phyloP scores from a whole-genome alignment of 2,888 invertebrate genomes.

The Atrina japonica region DNA sequence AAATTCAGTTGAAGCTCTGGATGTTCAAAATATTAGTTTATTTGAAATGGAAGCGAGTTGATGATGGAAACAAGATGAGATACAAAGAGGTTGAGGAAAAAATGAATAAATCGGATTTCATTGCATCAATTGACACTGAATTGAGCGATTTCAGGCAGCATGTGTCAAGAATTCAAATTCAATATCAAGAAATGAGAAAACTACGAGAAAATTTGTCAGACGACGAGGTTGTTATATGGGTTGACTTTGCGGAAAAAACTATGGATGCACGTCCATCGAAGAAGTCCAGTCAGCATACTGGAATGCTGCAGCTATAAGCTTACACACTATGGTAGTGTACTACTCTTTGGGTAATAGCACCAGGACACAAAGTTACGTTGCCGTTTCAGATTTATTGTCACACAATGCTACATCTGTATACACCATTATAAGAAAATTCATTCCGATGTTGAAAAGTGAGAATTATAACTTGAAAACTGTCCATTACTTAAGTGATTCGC shows the following conservation, averaged over 20 bases:
- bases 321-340: constrained; percentile 35
- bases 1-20: not conserved
- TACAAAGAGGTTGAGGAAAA: constrained; percentile 25
- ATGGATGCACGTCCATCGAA: too few species aligned
- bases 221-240: constrained; percentile 38
- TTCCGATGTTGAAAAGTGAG: constrained; percentile 24
- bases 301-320: constrained; percentile 24
- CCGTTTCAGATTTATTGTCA: constrained; percentile 20
- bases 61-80: constrained; percentile 22
- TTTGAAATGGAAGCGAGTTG: constrained; percentile 21
- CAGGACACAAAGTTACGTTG: constrained; percentile 8
- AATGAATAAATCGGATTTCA: constrained; percentile 17
- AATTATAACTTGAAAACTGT: constrained; percentile 18
- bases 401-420: constrained; percentile 37
- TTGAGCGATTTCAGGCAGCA: constrained; percentile 17
- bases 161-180: constrained; percentile 35
- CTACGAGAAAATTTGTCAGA: constrained; percentile 38
- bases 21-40: constrained; percentile 6
- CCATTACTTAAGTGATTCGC: constrained; percentile 37
- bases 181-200: constrained; percentile 37
- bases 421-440: constrained; percentile 25
- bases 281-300: constrained; percentile 41
- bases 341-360: not conserved
- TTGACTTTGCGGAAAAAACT: constrained; percentile 52
- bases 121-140: constrained; percentile 3